A percentile compares a stretch with the other conserved stretches of the same genome.
phyloP scores from a whole-genome alignment of 2,888 invertebrate species.

The Hymenopus coronatus region DNA sequence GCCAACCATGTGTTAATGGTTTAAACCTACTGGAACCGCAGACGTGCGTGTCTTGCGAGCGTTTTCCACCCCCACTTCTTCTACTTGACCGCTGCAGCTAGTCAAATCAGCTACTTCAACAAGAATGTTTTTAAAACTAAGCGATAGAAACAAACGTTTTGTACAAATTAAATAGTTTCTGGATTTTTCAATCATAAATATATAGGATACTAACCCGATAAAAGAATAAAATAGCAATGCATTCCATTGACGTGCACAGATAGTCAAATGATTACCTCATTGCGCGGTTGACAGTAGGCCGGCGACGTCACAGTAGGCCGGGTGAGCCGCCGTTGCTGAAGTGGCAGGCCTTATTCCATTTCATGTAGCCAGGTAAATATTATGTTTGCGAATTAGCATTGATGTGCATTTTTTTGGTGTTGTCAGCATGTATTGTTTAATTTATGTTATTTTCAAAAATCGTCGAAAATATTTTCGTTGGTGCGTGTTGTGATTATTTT shows the following conservation, averaged over 20 bases:
- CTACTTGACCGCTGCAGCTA: constrained; percentile 26
- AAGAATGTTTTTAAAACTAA: neutral
- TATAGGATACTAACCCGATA: neutral
- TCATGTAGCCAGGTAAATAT: constrained; percentile 48
- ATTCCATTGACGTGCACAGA: constrained; percentile 13
- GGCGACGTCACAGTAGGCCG: constrained; percentile 40
- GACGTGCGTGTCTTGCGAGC: constrained; percentile 20
- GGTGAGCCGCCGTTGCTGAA: constrained; percentile 37
- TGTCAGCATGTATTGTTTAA: neutral
- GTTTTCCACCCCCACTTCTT: constrained; percentile 25
- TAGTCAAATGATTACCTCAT: constrained; percentile 24
- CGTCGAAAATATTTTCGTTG: neutral
- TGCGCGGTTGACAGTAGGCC: constrained; percentile 39
- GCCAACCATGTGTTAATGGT: constrained; percentile 5
- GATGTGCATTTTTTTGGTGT: neutral
- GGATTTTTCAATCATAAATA: neutral
- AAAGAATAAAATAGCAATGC: neutral
- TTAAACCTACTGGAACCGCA: constrained; percentile 11
- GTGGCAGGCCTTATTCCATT: constrained; percentile 38
- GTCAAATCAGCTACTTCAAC: constrained; percentile 22
- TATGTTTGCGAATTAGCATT: constrained; percentile 33
- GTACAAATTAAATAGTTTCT: neutral
- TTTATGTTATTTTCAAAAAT: neutral
- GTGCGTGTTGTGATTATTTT: constrained; percentile 24
- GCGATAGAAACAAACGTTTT: neutral